Base-by-base conservation (phyloP, 2,888 invertebrate species). In the Rotaria socialis region DNA sequence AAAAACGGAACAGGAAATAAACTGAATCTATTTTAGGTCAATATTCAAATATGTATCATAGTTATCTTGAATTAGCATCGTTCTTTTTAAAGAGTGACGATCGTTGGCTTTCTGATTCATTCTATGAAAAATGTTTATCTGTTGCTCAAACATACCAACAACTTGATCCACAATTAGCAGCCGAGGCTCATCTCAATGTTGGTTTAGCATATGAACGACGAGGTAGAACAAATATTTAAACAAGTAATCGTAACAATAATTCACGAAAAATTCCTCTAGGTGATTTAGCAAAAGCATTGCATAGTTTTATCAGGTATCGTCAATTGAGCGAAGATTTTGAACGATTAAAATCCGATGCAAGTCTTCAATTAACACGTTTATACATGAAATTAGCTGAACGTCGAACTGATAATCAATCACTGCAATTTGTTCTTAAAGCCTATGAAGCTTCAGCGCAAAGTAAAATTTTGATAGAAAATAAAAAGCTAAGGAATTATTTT, bases 21-120 rank as follows among this genome's bases (percentile, higher is more conserved):
- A 41, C 24, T 67, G 4, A 6, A 47, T 24, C 55, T 55, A 4
- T 84, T 58, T 58, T 84, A 84, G 58, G 24, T 84, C 67, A 84
- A 86, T 60, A 43, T 74, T 86, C 58, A 24, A 85, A 85, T 85
- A 56, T 85, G 58, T 58, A 85, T 27, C 22, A 85, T 85, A 41
- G 22, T 55, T 58, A 85, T 85, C 41, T 50, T 47, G 86, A 86
- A 16, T 85, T 86, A 55, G 86, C 85, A 22, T 41, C 43, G n/a
- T 86, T 85, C 67, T 86, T 86, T 60, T 75, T 86, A 50, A 74
- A 85, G n/a, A 86, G 47, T 47, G 85, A 86, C 60, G 85, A 85
- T 85, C 43, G 50, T 52, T 86, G 86, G 86, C 47, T 86, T 27
- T 86, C 86, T 7, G 85, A 85, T 85, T 86, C 85, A 43, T 86